phyloP scores from a whole-genome alignment of 2,888 invertebrate species.

The Nasonia oneida region DNA sequence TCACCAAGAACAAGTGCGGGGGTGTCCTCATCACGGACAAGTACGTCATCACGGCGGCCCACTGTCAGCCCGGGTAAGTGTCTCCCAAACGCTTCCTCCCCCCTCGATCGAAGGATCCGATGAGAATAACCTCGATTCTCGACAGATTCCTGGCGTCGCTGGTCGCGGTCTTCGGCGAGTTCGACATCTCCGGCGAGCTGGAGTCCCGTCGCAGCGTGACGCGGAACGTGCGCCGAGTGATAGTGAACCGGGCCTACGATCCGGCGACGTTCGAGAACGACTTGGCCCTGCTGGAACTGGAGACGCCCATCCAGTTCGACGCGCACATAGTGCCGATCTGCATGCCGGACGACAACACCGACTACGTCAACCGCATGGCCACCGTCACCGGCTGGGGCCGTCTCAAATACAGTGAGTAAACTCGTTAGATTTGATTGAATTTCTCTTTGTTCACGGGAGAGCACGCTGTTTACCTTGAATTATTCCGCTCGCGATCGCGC shows the following conservation, averaged over 20 bases:
- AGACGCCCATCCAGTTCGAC: slow-evolving; percentile 90
- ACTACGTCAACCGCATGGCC: slow-evolving; percentile 92
- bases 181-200: slow-evolving; percentile 91
- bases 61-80: slow-evolving; percentile 94
- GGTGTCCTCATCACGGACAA: slow-evolving; percentile 94
- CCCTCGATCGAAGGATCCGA: background rate
- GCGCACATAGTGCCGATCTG: slow-evolving; percentile 96
- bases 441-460: background rate
- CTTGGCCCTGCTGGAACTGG: slow-evolving; percentile 91
- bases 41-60: slow-evolving; percentile 95
- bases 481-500: too few relatives aligned
- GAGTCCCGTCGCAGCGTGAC: slow-evolving; percentile 89
- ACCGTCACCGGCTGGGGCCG: slow-evolving; percentile 96
- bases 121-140: slow-evolving; percentile 49
- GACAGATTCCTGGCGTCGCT: slow-evolving; percentile 91
- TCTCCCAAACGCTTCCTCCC: background rate
- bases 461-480: too few relatives aligned
- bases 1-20: slow-evolving; percentile 97
- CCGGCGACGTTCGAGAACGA: slow-evolving; percentile 96
- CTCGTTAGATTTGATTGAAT: background rate
- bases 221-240: slow-evolving; percentile 91
- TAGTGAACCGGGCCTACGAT: slow-evolving; percentile 93
- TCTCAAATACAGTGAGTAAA: slow-evolving; percentile 87
- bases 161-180: slow-evolving; percentile 95
- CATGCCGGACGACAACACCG: slow-evolving; percentile 88